Evolutionary conservation across 2,113 vertebrate genomes (phyloP).

Genomic region (Ascaphus truei): DNA sequence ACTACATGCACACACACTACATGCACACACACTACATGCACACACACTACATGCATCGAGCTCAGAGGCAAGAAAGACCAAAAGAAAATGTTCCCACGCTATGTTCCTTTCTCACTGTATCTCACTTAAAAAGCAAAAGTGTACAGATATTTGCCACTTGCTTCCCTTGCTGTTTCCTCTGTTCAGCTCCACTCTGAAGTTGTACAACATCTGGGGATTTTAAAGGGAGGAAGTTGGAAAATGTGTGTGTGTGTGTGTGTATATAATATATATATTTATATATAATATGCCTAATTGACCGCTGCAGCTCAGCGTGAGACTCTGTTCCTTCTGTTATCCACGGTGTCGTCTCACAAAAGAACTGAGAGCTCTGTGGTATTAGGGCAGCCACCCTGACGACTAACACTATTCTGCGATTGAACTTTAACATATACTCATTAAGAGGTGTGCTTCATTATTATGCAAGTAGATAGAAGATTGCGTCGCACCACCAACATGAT

Average conservation of each 20-base stretch:
- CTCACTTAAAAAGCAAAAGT: not conserved
- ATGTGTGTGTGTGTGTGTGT: too few species aligned
- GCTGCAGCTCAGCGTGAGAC: not conserved
- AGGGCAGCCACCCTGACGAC: too few species aligned
- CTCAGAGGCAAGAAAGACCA: not conserved
- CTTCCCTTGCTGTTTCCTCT: not conserved
- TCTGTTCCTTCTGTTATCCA: not conserved
- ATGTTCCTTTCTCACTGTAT: not conserved
- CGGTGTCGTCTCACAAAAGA: not conserved
- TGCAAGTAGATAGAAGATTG: too few species aligned
- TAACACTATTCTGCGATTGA: too few species aligned
- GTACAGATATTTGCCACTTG: rapidly evolving
- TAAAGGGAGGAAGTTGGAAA: not conserved
- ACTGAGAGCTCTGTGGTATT: not conserved
- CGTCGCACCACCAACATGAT: too few species aligned
- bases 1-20: too few species aligned
- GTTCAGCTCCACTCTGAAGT: rapidly evolving
- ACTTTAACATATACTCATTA: too few species aligned
- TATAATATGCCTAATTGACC: not conserved
- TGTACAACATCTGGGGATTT: rapidly evolving
- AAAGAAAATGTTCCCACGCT: not conserved
- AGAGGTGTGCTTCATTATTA: too few species aligned
- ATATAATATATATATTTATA: rapidly evolving
- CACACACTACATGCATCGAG: too few species aligned
- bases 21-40: too few species aligned